Percentiles rank a stretch among this genome's conserved stretches.
These are phyloP conservation scores for Cyclophora albipunctata DNA, from an alignment of 2,888 invertebrate genomes.

Conservation along the genomic window DNA sequence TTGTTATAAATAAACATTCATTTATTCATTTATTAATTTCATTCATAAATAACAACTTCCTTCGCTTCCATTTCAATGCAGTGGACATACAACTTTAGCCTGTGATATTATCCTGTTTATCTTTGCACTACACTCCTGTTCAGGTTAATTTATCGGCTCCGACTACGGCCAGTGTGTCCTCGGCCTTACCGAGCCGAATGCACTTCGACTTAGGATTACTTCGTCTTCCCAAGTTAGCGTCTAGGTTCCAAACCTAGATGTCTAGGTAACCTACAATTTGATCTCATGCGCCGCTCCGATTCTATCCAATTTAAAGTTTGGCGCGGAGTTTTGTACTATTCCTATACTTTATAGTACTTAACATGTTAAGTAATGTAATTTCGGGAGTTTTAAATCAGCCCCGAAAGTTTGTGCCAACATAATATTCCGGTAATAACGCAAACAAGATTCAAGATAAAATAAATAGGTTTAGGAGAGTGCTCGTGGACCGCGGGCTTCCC, in stretches of 20 bases:
- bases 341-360: constrained; percentile 3
- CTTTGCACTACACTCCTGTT: no score
- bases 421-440: no score
- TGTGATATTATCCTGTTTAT: no score
- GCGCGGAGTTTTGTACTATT: constrained; percentile 11
- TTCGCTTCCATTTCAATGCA: no score
- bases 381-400: not conserved
- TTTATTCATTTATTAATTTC: no score
- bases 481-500: not conserved
- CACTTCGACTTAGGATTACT: not conserved
- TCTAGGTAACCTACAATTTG: constrained; percentile 1
- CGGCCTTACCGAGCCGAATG: not conserved
- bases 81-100: no score
- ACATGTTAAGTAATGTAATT: constrained; percentile 5
- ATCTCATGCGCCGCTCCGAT: constrained; percentile 22
- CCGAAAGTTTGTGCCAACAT: no score
- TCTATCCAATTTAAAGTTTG: constrained; percentile 39
- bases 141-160: not conserved
- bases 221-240: not conserved
- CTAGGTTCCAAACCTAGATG: not conserved
- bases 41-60: no score
- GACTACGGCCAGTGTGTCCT: constrained; percentile 1
- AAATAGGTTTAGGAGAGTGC: no score
- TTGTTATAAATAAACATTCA: no score
- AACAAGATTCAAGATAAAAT: no score